Conservation (phyloP, 1,140 invertebrate genomes). For the Polypedilum vanderplanki region DNA sequence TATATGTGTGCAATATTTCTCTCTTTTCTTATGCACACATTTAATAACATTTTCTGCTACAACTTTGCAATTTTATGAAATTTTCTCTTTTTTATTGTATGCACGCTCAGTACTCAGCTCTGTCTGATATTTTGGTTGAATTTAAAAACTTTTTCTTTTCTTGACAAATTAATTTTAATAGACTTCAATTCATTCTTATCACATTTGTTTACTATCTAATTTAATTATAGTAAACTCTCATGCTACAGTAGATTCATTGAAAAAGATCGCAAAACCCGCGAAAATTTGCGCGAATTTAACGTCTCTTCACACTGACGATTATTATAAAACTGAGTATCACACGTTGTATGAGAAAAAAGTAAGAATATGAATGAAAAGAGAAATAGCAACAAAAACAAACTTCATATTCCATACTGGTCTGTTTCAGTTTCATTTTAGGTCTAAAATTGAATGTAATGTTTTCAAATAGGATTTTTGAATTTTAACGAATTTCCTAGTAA, state of each 20-base stretch:
- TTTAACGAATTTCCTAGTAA: not conserved
- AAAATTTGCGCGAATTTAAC: conserved; percentile 22
- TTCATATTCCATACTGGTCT: not conserved
- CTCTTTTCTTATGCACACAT: conserved; percentile 3
- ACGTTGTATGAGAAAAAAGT: not conserved
- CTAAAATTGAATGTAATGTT: not conserved
- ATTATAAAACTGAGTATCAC: conserved; percentile 22
- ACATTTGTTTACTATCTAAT: not conserved
- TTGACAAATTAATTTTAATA: no score
- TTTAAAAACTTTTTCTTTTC: not conserved
- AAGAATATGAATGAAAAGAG: not conserved
- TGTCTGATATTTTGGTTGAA: not conserved
- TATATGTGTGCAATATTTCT: not conserved
- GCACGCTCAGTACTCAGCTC: not conserved
- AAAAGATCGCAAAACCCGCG: not conserved
- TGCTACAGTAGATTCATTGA: no score
- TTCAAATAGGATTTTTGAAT: not conserved
- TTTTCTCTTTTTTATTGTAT: conserved; percentile 14
- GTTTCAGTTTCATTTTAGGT: not conserved
- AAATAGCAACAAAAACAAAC: conserved; percentile 19
- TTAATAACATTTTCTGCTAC: not conserved
- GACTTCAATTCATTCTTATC: not conserved
- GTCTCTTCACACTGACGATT: conserved; percentile 25
- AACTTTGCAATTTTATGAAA: conserved; percentile 9
- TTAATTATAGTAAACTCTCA: not conserved